phyloP scores from a whole-genome alignment of 2,888 invertebrate species.

The Agrochola lota region DNA sequence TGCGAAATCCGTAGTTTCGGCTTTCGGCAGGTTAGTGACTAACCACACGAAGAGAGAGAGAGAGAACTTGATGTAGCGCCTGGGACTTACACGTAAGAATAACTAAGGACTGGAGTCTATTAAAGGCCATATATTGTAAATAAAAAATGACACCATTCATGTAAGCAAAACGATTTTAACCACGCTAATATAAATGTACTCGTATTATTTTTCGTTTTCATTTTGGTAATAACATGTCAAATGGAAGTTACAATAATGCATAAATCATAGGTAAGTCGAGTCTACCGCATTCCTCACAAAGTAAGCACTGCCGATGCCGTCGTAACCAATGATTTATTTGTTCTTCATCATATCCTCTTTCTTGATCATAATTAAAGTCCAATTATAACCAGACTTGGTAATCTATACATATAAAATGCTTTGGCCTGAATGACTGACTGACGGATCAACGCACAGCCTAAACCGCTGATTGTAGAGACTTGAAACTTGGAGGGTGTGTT shows the following conservation, averaged over 20 bases:
- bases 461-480: too few relatives aligned
- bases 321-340: conserved; percentile 25
- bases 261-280: conserved; percentile 36
- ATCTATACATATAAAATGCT: too few relatives aligned
- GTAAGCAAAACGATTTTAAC: neutral
- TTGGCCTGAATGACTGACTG: too few relatives aligned
- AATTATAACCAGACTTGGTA: neutral
- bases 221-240: neutral
- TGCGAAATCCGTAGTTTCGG: too few relatives aligned
- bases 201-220: neutral
- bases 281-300: conserved; percentile 32
- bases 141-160: neutral
- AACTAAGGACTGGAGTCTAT: too few relatives aligned
- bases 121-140: neutral
- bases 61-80: neutral
- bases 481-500: too few relatives aligned
- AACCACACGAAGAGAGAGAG: too few relatives aligned
- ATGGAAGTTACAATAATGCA: conserved; percentile 39
- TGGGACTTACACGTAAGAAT: neutral
- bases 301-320: conserved; percentile 3
- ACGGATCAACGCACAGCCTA: too few relatives aligned
- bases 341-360: conserved; percentile 15
- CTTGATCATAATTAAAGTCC: neutral
- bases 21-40: too few relatives aligned
- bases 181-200: neutral